phyloP scores from a whole-genome alignment of 2,888 invertebrate species.

The Zygogramma bicolorata region DNA sequence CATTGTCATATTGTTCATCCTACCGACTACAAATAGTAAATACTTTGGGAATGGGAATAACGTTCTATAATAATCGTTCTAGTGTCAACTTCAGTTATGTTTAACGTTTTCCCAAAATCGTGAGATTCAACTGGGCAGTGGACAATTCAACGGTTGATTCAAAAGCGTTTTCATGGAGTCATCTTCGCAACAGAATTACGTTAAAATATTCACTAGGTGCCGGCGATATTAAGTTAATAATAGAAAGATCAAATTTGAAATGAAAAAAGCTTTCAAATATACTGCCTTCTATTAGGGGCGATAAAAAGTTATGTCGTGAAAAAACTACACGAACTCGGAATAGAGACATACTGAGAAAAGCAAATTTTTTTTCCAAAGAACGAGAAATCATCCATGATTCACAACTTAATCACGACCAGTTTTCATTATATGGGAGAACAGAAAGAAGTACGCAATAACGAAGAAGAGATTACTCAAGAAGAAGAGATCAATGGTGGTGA shows the following conservation, averaged over 20 bases:
- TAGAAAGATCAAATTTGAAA: too few species aligned
- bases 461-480: neutral
- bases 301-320: too few species aligned
- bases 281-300: too few species aligned
- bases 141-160: neutral
- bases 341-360: neutral
- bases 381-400: too few species aligned
- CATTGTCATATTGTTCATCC: slow-evolving; percentile 2
- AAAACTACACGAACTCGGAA: neutral
- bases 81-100: slow-evolving; percentile 10
- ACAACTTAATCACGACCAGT: too few species aligned
- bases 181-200: too few species aligned
- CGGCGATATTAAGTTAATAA: too few species aligned
- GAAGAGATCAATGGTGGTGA: slow-evolving; percentile 9
- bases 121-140: slow-evolving; percentile 1
- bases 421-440: too few species aligned
- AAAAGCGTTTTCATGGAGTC: slow-evolving; percentile 8
- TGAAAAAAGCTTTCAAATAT: too few species aligned
- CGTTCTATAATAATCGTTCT: too few species aligned
- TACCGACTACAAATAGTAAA: slow-evolving; percentile 4
- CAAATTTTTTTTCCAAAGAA: neutral
- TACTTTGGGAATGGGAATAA: too few species aligned
- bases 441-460: neutral
- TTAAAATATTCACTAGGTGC: neutral
- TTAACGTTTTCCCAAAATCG: slow-evolving; percentile 1